These are phyloP conservation scores for Ricordea florida DNA, from an alignment of 92 coral and sea anemone species.

Conservation along the genomic window DNA sequence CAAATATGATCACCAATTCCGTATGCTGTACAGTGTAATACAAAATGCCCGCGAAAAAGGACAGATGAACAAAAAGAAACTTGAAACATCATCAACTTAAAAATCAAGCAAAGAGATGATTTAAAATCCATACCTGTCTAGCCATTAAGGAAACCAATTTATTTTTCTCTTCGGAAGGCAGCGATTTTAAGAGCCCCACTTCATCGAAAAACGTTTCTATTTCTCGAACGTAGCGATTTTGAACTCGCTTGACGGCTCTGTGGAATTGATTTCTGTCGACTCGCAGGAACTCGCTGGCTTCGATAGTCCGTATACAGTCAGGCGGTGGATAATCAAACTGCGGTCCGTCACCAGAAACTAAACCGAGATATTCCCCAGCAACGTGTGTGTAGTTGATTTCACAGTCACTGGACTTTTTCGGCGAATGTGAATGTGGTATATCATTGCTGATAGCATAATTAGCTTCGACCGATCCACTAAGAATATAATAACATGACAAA, in stretches of 20 bases:
- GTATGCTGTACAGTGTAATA: no score
- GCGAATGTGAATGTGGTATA: neutral
- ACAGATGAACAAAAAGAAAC: no score
- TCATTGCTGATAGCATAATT: constrained; percentile 71
- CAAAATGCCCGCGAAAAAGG: no score
- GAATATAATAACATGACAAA: constrained; percentile 89
- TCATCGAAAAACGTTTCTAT: constrained; percentile 72
- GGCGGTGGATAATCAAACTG: constrained; percentile 92
- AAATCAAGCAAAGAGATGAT: neutral
- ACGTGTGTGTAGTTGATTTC: constrained; percentile 87
- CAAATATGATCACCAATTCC: no score
- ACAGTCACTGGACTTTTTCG: constrained; percentile 24
- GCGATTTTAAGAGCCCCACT: constrained; percentile 43
- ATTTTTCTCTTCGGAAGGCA: constrained; percentile 70
- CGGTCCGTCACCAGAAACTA: constrained; percentile 88
- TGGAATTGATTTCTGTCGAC: constrained; percentile 87
- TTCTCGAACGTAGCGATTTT: constrained; percentile 77
- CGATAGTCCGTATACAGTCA: constrained; percentile 74
- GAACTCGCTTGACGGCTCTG: constrained; percentile 72
- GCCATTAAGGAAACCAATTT: constrained; percentile 81
- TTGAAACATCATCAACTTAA: no score
- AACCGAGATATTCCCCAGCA: constrained; percentile 92
- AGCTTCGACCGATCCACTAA: constrained; percentile 91
- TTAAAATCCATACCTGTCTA: constrained; percentile 67
- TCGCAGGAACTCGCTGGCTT: constrained; percentile 79